Evolutionary conservation across 2,113 vertebrate species (phyloP).

Genomic region (cat (Felis catus)): F.catus_Fca126_mat1.0 CM031411.1:51156501-51157000

Average conservation of each 20-base stretch:
- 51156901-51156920: background rate
- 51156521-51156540: background rate
- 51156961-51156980: background rate
- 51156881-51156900: background rate
- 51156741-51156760: too few species aligned
- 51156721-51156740: background rate
- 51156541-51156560: background rate
- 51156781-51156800: background rate
- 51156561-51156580: background rate
- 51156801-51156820: background rate
- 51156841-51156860: background rate
- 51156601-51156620: background rate
- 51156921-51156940: background rate
- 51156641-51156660: background rate
- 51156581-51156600: background rate
- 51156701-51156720: background rate
- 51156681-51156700: background rate
- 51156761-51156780: background rate
- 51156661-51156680: background rate
- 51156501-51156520: background rate
- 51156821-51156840: background rate
- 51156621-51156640: background rate
- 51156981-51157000: background rate
- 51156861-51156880: background rate
- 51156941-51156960: background rate